Percentiles rank a stretch among this genome's conserved stretches.
phyloP scores from a whole-genome alignment of 2,113 vertebrate species.

The Reinhardtius hippoglossoides region DNA sequence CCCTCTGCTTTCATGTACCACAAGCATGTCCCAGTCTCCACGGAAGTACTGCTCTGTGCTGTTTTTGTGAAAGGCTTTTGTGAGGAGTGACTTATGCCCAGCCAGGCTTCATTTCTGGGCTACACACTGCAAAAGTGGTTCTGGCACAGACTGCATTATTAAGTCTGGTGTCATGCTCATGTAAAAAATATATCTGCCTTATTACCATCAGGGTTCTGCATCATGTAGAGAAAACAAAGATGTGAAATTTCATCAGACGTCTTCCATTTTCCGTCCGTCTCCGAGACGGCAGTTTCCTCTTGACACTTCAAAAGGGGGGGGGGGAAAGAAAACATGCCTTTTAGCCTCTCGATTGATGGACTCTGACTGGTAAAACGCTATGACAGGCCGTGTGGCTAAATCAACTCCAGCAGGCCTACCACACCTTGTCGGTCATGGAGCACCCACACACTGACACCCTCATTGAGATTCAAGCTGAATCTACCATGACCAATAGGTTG shows the following conservation, averaged over 20 bases:
- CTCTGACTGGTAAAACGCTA: conserved; percentile 69
- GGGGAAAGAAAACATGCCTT: conserved; percentile 14
- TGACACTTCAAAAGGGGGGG: conserved; percentile 44
- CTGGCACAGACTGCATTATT: conserved; percentile 48
- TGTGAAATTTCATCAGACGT: conserved; percentile 60
- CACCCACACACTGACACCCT: conserved; percentile 71
- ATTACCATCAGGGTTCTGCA: conserved; percentile 54
- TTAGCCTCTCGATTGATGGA: conserved; percentile 63
- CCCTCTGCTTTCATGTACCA: conserved; percentile 84
- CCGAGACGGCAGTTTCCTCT: conserved; percentile 35
- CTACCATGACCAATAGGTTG: conserved; percentile 80
- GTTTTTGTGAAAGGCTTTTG: conserved; percentile 46
- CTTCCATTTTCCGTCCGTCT: conserved; percentile 47
- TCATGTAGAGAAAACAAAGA: conserved; percentile 62
- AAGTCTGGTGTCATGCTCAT: conserved; percentile 61
- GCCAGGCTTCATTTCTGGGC: conserved; percentile 42
- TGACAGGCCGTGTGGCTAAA: conserved; percentile 73
- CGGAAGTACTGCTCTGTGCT: conserved; percentile 28
- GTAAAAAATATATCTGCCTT: conserved; percentile 31
- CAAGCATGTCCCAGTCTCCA: conserved; percentile 79
- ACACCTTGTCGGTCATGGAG: conserved; percentile 81
- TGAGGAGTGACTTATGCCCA: conserved; percentile 26
- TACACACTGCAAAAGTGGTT: conserved; percentile 48
- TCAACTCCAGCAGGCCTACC: conserved; percentile 75
- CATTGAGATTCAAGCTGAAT: conserved; percentile 81